Percentiles rank a stretch among this genome's conserved stretches.
These are phyloP conservation scores for Bucco capensis DNA, from an alignment of 2,113 vertebrate species.

Conservation along the genomic window DNA sequence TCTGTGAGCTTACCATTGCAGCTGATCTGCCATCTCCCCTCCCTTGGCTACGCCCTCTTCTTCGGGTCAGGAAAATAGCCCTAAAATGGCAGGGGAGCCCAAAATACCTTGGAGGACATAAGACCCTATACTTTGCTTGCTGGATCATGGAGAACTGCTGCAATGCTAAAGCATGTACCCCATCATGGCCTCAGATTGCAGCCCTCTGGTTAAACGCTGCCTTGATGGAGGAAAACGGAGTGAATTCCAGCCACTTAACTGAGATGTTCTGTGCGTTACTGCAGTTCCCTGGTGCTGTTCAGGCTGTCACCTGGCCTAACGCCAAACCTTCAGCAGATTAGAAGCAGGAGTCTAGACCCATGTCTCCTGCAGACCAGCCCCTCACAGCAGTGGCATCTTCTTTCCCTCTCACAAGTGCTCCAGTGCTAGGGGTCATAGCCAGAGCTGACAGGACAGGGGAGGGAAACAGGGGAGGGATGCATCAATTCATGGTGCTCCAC, in stretches of 20 bases:
- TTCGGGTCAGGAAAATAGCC: neutral
- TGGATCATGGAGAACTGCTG: neutral
- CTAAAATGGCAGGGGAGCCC: neutral
- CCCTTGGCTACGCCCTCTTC: neutral
- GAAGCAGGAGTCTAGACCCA: neutral
- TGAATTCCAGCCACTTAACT: neutral
- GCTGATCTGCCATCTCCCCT: neutral
- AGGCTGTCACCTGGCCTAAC: neutral
- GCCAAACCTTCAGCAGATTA: neutral
- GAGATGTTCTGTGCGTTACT: neutral
- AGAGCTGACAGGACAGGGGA: neutral
- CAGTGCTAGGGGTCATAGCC: fast-evolving
- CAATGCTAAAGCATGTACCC: neutral
- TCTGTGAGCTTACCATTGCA: neutral
- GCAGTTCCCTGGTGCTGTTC: neutral
- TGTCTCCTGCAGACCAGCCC: neutral
- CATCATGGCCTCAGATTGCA: neutral
- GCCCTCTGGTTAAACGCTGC: neutral
- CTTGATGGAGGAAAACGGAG: neutral
- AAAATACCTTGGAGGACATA: neutral
- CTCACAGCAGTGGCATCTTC: fast-evolving
- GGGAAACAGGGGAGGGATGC: neutral
- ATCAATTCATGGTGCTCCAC: neutral
- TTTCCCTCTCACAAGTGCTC: neutral
- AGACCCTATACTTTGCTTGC: neutral